phyloP scores from a whole-genome alignment of 2,888 invertebrate genomes.

The Agrotis ipsilon region DNA sequence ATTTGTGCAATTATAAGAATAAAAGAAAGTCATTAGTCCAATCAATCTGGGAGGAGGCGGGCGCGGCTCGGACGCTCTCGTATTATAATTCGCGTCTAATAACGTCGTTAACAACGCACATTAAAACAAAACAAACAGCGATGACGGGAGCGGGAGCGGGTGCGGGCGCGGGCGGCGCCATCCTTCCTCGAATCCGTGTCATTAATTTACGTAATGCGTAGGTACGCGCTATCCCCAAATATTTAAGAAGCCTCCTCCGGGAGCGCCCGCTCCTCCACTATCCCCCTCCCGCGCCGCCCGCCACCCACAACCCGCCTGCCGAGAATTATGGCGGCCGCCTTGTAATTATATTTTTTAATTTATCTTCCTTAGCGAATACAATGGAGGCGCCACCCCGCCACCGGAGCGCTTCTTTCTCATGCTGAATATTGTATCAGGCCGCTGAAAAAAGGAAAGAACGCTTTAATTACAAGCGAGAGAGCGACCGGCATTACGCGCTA shows the following conservation, averaged over 20 bases:
- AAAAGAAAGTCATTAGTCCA: slow-evolving; percentile 88
- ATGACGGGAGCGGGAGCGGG: slow-evolving; percentile 68
- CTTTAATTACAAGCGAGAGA: slow-evolving; percentile 91
- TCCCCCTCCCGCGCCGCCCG: slow-evolving; percentile 78
- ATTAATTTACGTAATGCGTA: slow-evolving; percentile 92
- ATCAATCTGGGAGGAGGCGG: slow-evolving; percentile 77
- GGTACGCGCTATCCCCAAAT: slow-evolving; percentile 92
- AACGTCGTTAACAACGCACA: slow-evolving; percentile 90
- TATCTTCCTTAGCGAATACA: slow-evolving; percentile 93
- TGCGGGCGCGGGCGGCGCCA: slow-evolving; percentile 86
- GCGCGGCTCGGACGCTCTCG: slow-evolving; percentile 68
- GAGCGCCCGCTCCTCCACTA: slow-evolving; percentile 90
- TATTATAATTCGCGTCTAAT: slow-evolving; percentile 89
- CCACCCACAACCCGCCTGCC: slow-evolving; percentile 85
- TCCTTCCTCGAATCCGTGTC: slow-evolving; percentile 92
- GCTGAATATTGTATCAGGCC: slow-evolving; percentile 91
- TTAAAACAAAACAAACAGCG: slow-evolving; percentile 91
- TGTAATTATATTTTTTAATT: slow-evolving; percentile 94
- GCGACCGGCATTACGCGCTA: slow-evolving; percentile 89
- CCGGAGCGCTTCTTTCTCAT: slow-evolving; percentile 91
- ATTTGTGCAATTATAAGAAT: slow-evolving; percentile 87
- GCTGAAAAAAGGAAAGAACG: slow-evolving; percentile 91
- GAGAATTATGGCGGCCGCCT: slow-evolving; percentile 92
- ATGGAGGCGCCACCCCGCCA: slow-evolving; percentile 91
- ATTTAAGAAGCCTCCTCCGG: slow-evolving; percentile 91